Evolutionary conservation across 1,140 invertebrate species (phyloP).

Genomic region (Gryllus bimaculatus): DNA sequence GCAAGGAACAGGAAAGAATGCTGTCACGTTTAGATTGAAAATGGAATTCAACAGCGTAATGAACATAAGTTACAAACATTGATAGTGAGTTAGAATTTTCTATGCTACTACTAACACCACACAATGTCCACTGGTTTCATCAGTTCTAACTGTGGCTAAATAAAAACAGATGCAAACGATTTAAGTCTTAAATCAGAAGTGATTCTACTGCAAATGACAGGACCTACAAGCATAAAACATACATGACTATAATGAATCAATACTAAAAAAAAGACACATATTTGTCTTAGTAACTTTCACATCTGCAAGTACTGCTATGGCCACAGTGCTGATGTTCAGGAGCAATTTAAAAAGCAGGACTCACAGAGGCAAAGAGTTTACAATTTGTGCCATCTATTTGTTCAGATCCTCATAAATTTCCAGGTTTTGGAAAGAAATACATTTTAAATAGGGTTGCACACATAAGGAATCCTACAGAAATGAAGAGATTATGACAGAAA

Average conservation of each 20-base stretch:
- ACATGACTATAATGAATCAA: background rate
- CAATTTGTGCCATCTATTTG: constrained; percentile 1
- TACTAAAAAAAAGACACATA: constrained; percentile 2
- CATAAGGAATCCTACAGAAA: background rate
- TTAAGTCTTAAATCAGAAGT: background rate
- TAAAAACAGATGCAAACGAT: background rate
- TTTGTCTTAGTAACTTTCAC: background rate
- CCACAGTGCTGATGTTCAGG: background rate
- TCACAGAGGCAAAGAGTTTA: background rate
- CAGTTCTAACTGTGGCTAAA: background rate
- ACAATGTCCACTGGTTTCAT: background rate
- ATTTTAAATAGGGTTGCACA: background rate
- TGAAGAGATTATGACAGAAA: background rate
- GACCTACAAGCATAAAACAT: constrained; percentile 4
- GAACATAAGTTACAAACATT: background rate
- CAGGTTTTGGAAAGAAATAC: background rate
- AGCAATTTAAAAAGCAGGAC: background rate
- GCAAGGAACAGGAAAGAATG: background rate
- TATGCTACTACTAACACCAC: background rate
- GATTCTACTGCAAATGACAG: background rate
- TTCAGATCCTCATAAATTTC: constrained; percentile 5
- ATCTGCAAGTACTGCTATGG: background rate
- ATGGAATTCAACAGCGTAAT: too few relatives aligned
- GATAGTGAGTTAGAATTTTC: background rate
- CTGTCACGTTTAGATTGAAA: too few relatives aligned